These are phyloP conservation scores for Urechis unicinctus DNA, from an alignment of 2,888 invertebrate genomes.

Conservation along the genomic window DNA sequence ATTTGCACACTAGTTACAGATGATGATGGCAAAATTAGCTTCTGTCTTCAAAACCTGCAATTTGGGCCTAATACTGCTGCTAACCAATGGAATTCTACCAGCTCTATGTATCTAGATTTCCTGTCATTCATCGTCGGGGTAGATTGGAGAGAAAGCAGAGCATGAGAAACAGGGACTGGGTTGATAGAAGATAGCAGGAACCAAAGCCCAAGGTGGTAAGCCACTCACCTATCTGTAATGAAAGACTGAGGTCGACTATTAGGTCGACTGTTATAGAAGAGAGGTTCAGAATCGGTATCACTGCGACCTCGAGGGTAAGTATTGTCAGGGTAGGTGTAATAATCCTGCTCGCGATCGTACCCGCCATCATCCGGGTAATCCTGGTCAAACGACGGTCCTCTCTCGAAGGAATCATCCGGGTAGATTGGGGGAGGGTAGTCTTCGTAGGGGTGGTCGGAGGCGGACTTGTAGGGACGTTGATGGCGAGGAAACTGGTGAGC, in stretches of 20 bases:
- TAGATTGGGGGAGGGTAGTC: constrained; percentile 30
- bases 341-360: background rate
- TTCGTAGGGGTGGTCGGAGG: constrained; percentile 6
- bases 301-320: constrained; percentile 25
- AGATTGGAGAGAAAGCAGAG: background rate
- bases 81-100: too few relatives aligned
- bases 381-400: constrained; percentile 7
- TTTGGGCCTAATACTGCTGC: too few relatives aligned
- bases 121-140: too few relatives aligned
- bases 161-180: background rate
- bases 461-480: constrained; percentile 6
- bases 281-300: constrained; percentile 52
- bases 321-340: constrained; percentile 9
- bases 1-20: too few relatives aligned
- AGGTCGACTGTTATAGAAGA: constrained; percentile 85
- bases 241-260: constrained; percentile 60
- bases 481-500: constrained; percentile 66
- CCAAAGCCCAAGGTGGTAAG: background rate
- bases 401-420: constrained; percentile 12
- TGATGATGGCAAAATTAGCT: too few relatives aligned
- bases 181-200: background rate
- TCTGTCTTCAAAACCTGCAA: too few relatives aligned
- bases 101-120: too few relatives aligned
- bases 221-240: constrained; percentile 30
- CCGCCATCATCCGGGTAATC: background rate